Base-by-base conservation (phyloP, 2,888 invertebrate genomes). In the Dicycla oo region DNA sequence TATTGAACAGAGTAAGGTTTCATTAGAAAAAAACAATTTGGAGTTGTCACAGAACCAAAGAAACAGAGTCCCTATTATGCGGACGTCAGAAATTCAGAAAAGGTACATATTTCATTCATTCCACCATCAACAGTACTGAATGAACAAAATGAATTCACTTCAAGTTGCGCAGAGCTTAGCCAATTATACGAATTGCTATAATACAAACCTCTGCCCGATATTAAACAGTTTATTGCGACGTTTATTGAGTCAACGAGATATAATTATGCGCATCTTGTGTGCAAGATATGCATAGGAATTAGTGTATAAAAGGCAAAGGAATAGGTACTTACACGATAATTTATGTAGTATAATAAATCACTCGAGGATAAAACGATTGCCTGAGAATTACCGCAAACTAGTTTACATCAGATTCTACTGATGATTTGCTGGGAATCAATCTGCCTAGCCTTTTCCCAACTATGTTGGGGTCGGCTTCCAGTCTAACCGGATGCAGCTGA, bases 241-340 rank as follows among this genome's bases (percentile, higher is more conserved):
- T 62, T 82, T 73, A 79, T 73, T 49, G 62, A 43, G 23, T 56
- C 66, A 38, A 68, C 30, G 34, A 69, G 63, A 79, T 78, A 79
- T 78, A 69, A 69, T 57, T 67, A 78, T 82, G 74, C 49, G 69
- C 74, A 73, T 78, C 65, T 64, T 56, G 66, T 47, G 68, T 53
- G 47, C 60, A 47, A 65, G 49, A 60, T 62, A 49, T 66, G 54
- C 64, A 69, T 66, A 60, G 10, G 47, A 57, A 69, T 65, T 62
- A 81, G 60, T 69, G 45, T 30, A 70, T 62, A 57, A 78, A 54
- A 69, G 43, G 70, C 62, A 47, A 54, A 40, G 45, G 34, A 65
- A 18, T 45, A 49, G 23, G 49, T 54, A 49, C 5, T 4, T 58
- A 20, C n/a, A 53, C 2, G 30, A 20, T 26, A 26, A 73, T 66